phyloP scores from a whole-genome alignment of 2,797 vertebrate species.

The Chrosomus eos region DNA sequence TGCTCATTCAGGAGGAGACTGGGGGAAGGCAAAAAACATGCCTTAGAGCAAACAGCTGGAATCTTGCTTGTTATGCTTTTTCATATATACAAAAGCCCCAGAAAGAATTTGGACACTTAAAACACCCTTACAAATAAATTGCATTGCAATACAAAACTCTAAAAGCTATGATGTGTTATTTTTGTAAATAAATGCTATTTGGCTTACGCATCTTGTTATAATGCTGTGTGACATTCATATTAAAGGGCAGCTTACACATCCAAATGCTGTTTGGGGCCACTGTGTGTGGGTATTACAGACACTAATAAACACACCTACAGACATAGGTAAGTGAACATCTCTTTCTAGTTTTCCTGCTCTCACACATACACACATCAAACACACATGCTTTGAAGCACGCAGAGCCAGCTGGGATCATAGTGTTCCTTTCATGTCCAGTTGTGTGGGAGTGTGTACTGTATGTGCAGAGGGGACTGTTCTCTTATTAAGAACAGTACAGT shows the following conservation, averaged over 20 bases:
- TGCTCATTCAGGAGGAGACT: slow-evolving; percentile 51
- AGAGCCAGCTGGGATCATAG: background rate
- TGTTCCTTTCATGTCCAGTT: slow-evolving; percentile 31
- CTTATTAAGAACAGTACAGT: slow-evolving; percentile 6
- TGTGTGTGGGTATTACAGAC: background rate
- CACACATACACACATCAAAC: background rate
- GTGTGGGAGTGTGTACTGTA: slow-evolving; percentile 34
- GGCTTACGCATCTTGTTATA: background rate
- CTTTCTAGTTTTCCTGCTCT: background rate
- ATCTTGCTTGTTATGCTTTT: background rate
- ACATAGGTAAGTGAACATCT: background rate
- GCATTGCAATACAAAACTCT: no score
- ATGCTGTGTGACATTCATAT: background rate
- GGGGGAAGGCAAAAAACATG: background rate
- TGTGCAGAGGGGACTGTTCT: background rate
- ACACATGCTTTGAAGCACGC: slow-evolving; percentile 3
- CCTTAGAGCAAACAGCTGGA: slow-evolving; percentile 8
- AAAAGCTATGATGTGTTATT: background rate
- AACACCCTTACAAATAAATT: background rate
- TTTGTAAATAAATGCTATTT: slow-evolving; percentile 12
- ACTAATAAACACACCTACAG: background rate
- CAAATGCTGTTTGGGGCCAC: background rate
- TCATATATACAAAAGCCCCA: background rate
- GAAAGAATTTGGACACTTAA: background rate
- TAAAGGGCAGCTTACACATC: background rate